A percentile compares a stretch with the other conserved stretches of the same genome.
Evolutionary conservation across 2,888 invertebrate species (phyloP).

Genomic region (Leucania comma): DNA sequence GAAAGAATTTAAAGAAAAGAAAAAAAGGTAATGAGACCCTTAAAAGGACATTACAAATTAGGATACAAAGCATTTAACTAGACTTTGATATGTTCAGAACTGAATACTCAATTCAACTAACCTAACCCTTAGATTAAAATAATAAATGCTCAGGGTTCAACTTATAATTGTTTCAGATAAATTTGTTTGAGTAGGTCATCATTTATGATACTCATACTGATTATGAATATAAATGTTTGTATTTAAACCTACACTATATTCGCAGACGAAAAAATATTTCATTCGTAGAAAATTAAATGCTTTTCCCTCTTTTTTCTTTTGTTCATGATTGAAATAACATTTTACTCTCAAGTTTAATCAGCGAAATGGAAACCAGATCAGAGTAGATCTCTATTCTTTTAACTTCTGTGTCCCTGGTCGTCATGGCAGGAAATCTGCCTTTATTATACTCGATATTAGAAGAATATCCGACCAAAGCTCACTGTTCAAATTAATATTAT

Average conservation of each 20-base stretch:
- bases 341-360: slow-evolving; percentile 41
- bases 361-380: slow-evolving; percentile 38
- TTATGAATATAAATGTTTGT: background rate
- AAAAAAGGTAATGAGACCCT: too few species aligned
- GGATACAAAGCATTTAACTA: too few species aligned
- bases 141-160: too few species aligned
- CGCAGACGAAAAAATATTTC: background rate
- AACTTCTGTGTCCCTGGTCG: slow-evolving; percentile 10
- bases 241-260: background rate
- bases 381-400: slow-evolving; percentile 10
- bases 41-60: too few species aligned
- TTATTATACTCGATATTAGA: slow-evolving; percentile 45
- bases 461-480: slow-evolving; percentile 38
- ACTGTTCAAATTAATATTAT: slow-evolving; percentile 56
- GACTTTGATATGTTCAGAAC: too few species aligned
- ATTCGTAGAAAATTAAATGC: background rate
- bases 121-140: too few species aligned
- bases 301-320: background rate
- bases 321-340: slow-evolving; percentile 13
- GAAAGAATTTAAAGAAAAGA: too few species aligned
- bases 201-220: too few species aligned
- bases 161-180: too few species aligned
- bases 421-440: slow-evolving; percentile 45
- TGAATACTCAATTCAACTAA: too few species aligned
- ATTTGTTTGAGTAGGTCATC: too few species aligned